phyloP scores from a whole-genome alignment of 2,113 vertebrate genomes.

The Sterrhoptilus dennistouni region DNA sequence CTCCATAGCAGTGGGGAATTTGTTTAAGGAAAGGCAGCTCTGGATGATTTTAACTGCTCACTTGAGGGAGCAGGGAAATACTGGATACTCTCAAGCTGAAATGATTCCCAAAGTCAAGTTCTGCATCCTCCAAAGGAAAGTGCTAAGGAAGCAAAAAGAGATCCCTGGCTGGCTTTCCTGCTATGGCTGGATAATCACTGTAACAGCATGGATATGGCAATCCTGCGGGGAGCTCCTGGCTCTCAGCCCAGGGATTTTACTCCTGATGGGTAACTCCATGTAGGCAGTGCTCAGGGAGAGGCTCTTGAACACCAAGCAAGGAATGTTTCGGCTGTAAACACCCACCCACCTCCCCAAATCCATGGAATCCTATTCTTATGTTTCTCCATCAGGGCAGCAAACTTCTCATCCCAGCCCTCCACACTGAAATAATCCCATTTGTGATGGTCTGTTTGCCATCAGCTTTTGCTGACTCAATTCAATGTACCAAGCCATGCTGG shows the following conservation, averaged over 20 bases:
- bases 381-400: not conserved
- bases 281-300: not conserved
- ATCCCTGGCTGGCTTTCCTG: not conserved
- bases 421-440: not conserved
- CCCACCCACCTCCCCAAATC: fast-evolving
- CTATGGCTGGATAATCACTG: not conserved
- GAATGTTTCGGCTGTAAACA: fast-evolving
- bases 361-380: not conserved
- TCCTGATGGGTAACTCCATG: not conserved
- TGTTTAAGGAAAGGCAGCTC: not conserved
- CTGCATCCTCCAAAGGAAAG: not conserved
- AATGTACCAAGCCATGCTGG: not conserved
- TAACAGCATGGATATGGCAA: fast-evolving
- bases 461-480: not conserved
- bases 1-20: not conserved
- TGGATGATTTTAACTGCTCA: not conserved
- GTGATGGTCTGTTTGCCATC: not conserved
- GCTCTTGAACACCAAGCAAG: not conserved
- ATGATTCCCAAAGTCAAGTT: not conserved
- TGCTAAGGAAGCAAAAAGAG: not conserved
- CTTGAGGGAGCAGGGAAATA: not conserved
- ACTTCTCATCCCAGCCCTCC: not conserved
- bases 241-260: not conserved
- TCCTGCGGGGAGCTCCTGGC: not conserved
- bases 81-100: not conserved